Evolutionary conservation across 2,888 invertebrate genomes (phyloP).

Genomic region (Mesorhabditis spiculigera): DNA sequence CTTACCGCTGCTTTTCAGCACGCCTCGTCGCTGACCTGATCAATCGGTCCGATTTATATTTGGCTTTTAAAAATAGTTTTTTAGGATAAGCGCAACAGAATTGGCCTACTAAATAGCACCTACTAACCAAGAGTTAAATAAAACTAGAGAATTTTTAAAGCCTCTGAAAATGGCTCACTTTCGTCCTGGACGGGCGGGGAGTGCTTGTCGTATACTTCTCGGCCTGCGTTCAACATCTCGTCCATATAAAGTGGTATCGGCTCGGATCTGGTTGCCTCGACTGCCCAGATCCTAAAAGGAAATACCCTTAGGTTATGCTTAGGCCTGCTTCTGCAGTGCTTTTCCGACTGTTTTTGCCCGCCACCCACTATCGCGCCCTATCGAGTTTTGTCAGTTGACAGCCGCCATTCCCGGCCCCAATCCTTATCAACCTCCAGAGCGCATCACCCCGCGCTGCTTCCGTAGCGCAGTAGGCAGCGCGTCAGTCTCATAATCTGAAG

Average conservation of each 20-base stretch:
- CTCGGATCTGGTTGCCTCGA: constrained; percentile 29
- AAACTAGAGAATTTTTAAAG: neutral
- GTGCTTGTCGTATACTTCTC: constrained; percentile 53
- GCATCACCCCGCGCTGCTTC: constrained; percentile 20
- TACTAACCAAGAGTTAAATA: neutral
- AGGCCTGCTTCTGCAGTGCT: too few species aligned
- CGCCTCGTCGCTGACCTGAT: neutral
- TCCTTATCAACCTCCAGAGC: too few species aligned
- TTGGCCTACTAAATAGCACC: neutral
- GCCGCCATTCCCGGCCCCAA: too few species aligned
- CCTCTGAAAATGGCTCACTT: constrained; percentile 14
- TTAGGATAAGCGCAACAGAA: neutral
- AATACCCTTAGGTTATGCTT: neutral
- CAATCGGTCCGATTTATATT: neutral
- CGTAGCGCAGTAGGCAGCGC: constrained; percentile 76
- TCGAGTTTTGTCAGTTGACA: too few species aligned
- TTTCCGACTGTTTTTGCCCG: too few species aligned
- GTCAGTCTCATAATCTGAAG: constrained; percentile 87
- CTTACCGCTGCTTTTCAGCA: constrained; percentile 6
- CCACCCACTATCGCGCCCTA: too few species aligned
- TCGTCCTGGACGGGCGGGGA: constrained; percentile 52
- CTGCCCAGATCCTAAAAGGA: constrained; percentile 6
- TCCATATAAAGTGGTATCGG: constrained; percentile 55
- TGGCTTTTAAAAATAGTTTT: neutral
- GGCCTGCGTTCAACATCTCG: constrained; percentile 45